Percentiles rank a stretch among this genome's conserved stretches.
Conservation (phyloP, 2,888 invertebrate species). For the Sarcophaga subvicina region DNA sequence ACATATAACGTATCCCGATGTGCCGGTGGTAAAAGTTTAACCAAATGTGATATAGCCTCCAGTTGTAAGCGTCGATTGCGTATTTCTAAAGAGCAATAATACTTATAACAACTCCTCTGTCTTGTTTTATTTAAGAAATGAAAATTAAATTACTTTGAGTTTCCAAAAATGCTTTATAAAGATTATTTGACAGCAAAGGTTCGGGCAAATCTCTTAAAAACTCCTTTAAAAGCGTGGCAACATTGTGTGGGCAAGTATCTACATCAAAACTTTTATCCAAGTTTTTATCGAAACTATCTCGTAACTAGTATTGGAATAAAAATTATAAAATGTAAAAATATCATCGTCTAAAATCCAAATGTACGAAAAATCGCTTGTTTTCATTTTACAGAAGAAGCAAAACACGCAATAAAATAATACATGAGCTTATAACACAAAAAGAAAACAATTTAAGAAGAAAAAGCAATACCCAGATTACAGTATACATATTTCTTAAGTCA, state of each 20-base stretch:
- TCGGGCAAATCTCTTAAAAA: constrained; percentile 96
- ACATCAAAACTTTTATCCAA: constrained; percentile 86
- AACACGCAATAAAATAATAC: no score
- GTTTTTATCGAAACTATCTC: constrained; percentile 95
- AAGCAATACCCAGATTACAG: no score
- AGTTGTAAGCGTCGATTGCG: constrained; percentile 91
- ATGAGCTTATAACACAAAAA: no score
- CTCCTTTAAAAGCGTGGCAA: constrained; percentile 95
- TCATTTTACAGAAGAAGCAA: no score
- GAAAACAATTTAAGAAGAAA: no score
- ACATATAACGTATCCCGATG: constrained; percentile 93
- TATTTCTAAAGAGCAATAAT: constrained; percentile 84
- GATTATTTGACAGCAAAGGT: constrained; percentile 93
- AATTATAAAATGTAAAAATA: neutral
- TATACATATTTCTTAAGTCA: no score
- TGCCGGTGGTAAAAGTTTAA: constrained; percentile 92
- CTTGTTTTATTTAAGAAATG: neutral
- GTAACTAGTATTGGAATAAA: constrained; percentile 84
- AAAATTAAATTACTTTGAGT: constrained; percentile 89
- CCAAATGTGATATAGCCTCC: constrained; percentile 91
- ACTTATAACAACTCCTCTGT: neutral
- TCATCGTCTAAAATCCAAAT: neutral
- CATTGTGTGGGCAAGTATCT: constrained; percentile 95
- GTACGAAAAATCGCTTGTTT: no score
- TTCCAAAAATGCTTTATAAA: constrained; percentile 94